Evolutionary conservation across 1,140 invertebrate species (phyloP), one percentile per base, ranked within the genome.

Genomic region (Agrilus planipennis): DNA sequence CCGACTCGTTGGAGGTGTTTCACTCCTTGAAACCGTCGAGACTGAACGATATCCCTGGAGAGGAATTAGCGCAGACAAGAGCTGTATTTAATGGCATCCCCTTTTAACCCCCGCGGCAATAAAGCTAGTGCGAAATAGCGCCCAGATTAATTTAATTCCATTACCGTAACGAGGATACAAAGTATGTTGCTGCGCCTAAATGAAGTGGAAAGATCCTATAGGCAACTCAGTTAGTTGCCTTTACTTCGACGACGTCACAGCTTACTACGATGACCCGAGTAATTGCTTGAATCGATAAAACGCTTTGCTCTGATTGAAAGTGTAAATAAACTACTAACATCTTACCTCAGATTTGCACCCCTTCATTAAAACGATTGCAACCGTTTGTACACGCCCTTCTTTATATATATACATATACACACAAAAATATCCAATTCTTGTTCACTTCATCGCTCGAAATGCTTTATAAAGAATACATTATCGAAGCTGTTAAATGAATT

Each of bases 81-180:
- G 35, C 47, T 41, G 48, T 50, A 53, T 50, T 53, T 53, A 53
- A 50, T 47, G 49, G 42, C 35, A 39, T 34, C 28, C 40, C 40
- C 40, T 21, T 17, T 30, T 18, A 15, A 38, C 41, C 46, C 49
- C 41, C 32, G 28, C 43, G 48, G 51, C 49, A 53, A 53, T 53
- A 50, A 50, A 53, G 51, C 41, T 53, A 50, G 47, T 46, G 45
- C 34, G 47, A 48, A 52, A 54, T 52, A 52, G 49, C 45, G 44
- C 48, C 48, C 47, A 51, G 51, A 55, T 55, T 55, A 49, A 55
- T 55, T 55, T 55, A 55, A 55, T 55, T 55, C 53, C 45, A 55
- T 55, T 55, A 55, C 53, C 50, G 51, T 51, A 55, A 55, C 49
- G 53, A 47, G 51, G 49, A 53, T 51, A 53, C 49, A 51, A 55